These are phyloP conservation scores for Lasioglossum villosulum DNA, from an alignment of 2,888 invertebrate genomes.

Conservation along the genomic window DNA sequence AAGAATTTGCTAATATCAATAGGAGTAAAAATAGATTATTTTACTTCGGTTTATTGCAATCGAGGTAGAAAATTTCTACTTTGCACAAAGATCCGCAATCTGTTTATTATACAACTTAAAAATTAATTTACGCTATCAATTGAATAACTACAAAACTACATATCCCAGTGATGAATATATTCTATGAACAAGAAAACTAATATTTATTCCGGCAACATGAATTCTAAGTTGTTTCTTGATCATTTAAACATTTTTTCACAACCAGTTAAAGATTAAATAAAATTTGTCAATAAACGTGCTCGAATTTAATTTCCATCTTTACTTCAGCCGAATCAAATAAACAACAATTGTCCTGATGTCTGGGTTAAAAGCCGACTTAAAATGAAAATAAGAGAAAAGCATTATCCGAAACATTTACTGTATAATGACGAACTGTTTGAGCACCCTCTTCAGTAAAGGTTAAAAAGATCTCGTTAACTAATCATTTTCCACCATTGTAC, in stretches of 20 bases:
- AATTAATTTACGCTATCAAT: too few species aligned
- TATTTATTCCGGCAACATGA: too few species aligned
- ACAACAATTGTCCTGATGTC: not conserved
- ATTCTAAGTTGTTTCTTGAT: too few species aligned
- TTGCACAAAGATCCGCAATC: too few species aligned
- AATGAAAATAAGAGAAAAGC: not conserved
- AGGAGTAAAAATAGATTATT: too few species aligned
- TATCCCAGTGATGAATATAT: not conserved
- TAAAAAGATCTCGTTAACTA: not conserved
- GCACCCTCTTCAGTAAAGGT: not conserved
- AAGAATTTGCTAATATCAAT: too few species aligned
- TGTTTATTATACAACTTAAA: too few species aligned
- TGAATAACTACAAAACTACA: too few species aligned
- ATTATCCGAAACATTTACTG: not conserved
- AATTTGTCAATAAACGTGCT: not conserved
- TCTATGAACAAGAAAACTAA: not conserved
- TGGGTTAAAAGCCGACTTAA: not conserved
- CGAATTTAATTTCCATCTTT: too few species aligned
- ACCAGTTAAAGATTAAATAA: too few species aligned
- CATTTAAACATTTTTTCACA: not conserved
- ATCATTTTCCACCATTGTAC: not conserved
- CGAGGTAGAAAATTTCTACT: too few species aligned
- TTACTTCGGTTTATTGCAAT: too few species aligned
- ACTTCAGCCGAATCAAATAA: not conserved
- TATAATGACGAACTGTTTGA: not conserved